These are phyloP conservation scores for Glossophaga mutica DNA, from an alignment of 2,797 vertebrate species.

Conservation along the genomic window DNA sequence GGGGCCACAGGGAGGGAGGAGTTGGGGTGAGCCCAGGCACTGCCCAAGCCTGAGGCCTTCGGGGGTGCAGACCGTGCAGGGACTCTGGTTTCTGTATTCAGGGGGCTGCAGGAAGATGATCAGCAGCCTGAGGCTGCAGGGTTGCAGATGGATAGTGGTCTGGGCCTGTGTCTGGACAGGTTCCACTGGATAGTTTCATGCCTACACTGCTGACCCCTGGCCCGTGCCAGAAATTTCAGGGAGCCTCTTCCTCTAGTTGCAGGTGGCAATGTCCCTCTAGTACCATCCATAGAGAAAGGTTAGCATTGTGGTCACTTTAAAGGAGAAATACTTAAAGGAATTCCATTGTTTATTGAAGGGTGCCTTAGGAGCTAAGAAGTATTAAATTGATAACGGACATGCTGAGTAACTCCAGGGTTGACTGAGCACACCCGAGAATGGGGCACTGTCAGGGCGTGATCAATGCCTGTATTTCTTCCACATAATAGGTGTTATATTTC, in stretches of 20 bases:
- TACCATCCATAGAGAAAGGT: neutral
- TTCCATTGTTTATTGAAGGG: neutral
- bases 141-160: neutral
- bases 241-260: neutral
- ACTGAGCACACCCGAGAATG: no score
- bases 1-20: neutral
- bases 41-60: neutral
- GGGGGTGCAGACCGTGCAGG: neutral
- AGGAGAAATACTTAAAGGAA: neutral
- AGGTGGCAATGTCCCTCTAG: no score
- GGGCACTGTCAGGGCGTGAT: fast-evolving
- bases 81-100: neutral
- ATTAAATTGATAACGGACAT: neutral
- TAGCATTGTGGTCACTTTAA: neutral
- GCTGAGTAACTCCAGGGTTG: neutral
- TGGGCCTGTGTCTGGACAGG: neutral
- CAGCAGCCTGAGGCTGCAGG: neutral
- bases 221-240: neutral
- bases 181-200: neutral
- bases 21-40: neutral
- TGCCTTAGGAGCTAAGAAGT: neutral
- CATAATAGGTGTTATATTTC: neutral
- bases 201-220: neutral
- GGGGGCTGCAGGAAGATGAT: neutral
- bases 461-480: neutral